Evolutionary conservation across 2,888 invertebrate species (phyloP), one percentile per base, ranked within the genome.

Genomic region (Thyatira batis): DNA sequence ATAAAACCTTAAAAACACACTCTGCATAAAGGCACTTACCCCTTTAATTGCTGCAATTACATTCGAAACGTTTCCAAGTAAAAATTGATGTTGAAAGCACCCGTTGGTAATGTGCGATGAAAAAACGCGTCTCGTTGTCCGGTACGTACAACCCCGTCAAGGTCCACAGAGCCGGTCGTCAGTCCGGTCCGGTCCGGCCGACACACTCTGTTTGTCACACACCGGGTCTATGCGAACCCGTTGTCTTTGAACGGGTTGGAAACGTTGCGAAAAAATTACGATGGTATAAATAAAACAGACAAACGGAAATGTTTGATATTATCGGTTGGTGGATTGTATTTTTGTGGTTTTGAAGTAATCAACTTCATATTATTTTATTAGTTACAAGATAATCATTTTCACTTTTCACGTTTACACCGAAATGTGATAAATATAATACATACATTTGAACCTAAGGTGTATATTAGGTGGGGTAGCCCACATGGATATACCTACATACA

Each of bases 161-260:
- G 87, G 86, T 82, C 83, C 69, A 62, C 68, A 69, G 58, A 71
- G 63, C 56, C 61, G 63, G 68, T 52, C 61, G 60, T 58, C 67
- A 63, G 63, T 69, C 75, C 70, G 66, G 71, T 78, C 74, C 68
- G 73, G 72, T 68, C 74, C 67, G 62, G 66, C 72, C 76, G 89
- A 86, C 86, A 88, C 88, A 88, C 74, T 89, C 89, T 89, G 89
- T 84, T 89, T 88, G 74, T 57, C 70, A 71, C 69, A 61, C 73
- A 75, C 71, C 79, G 81, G 76, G 73, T 73, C 64, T 64, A 60
- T 71, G 68, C 73, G 77, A 80, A 81, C 81, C 84, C 79, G 84
- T 83, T 84, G 82, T 78, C 73, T 76, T 78, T 48, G 48, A n/a
- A 28, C 48, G 28, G 48, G 48, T 48, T 46, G 27, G 27, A 20